Base-by-base conservation (phyloP, 2,888 invertebrate genomes). In the Gisinianus flammeolus region DNA sequence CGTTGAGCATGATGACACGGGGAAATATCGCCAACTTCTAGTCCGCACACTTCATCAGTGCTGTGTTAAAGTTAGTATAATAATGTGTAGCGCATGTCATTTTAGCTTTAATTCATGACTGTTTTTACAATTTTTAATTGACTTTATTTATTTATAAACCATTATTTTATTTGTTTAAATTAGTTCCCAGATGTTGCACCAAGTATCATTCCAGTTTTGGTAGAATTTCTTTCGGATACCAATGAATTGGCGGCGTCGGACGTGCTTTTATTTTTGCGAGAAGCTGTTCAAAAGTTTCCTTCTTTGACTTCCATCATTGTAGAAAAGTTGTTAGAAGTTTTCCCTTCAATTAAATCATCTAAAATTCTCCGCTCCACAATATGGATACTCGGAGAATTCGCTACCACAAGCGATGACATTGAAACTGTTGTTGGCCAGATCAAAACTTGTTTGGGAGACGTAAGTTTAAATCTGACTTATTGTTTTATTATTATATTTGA, bases 371-470 rank as follows among this genome's bases (percentile, higher is more conserved):
- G 98, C 80, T 94, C 96, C 0, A 96, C 98, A 0, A 89, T 99
- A 76, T 99, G 99, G 99, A 95, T 99, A 86, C 89, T 98, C 79
- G 98, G 98, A 5, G 98, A 99, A 88, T 99, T 97, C 87, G 95
- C 97, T 0, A 92, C 92, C 78, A 90, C 91, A 0, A 89, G 91
- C 31, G 90, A 91, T 26, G 93, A 96, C 82, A 95, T 97, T 56
- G 89, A 91, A 81, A 91, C 92, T 79, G 94, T 97, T 2, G 91
- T 97, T 86, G 91, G 90, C 69, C 92, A 92, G 81, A 90, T 98
- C 44, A 90, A 92, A 82, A 90, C 91, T 82, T 90, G 92, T 2
- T 87, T 95, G 35, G 95, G 94, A 76, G 93, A 93, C 85, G 90
- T 90, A 85, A 85, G 86, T 82, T 5, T 66, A 58, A 30, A 74